A percentile compares a stretch with the other conserved stretches of the same genome.
Conservation (phyloP, 2,113 vertebrate genomes). For the Eubucco bourcierii region DNA sequence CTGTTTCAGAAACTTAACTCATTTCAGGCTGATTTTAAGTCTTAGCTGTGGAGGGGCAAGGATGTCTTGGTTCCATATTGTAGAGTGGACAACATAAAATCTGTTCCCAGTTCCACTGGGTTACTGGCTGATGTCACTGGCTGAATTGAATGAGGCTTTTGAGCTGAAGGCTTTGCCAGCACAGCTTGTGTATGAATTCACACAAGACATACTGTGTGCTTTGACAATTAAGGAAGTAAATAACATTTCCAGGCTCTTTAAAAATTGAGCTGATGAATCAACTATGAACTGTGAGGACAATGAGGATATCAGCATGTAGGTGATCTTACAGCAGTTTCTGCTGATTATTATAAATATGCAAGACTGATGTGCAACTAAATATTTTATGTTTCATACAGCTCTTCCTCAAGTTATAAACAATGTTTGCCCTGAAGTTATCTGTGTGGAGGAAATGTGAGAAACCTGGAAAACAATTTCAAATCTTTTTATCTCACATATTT, state of each 20-base stretch:
- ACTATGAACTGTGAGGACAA: neutral
- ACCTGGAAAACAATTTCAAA: neutral
- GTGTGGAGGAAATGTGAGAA: neutral
- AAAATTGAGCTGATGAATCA: neutral
- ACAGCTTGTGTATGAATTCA: neutral
- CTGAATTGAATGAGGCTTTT: neutral
- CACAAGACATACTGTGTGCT: neutral
- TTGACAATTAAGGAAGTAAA: neutral
- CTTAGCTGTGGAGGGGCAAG: rapidly evolving
- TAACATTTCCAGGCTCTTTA: neutral
- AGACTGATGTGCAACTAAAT: neutral
- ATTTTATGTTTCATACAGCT: neutral
- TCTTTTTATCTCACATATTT: neutral
- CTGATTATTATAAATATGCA: neutral
- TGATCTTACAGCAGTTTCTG: neutral
- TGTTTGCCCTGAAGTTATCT: neutral
- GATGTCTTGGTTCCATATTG: neutral
- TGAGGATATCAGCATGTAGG: neutral
- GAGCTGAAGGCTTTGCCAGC: neutral
- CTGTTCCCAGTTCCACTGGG: neutral
- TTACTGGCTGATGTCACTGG: neutral
- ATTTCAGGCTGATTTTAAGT: neutral
- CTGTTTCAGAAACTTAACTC: neutral
- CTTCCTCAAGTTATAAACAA: neutral
- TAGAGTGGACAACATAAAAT: neutral